Conservation (phyloP, 2,797 vertebrate species). For the Oreortyx pictus region DNA sequence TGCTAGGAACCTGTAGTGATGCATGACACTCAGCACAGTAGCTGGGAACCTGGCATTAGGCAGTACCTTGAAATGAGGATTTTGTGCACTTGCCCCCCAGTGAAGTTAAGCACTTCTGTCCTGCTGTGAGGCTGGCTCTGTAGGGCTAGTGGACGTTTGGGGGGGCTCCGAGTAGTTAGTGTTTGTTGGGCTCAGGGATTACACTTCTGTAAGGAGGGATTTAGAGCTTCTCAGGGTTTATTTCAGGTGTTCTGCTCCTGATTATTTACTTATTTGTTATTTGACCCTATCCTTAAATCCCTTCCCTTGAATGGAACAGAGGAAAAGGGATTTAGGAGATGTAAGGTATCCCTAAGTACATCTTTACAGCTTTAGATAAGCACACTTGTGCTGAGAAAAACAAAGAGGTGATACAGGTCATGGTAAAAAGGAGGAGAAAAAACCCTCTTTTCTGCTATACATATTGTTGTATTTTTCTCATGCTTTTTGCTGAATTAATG, state of each 20-base stretch:
- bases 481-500: background rate
- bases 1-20: background rate
- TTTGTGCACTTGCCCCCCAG: background rate
- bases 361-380: background rate
- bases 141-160: rapidly evolving
- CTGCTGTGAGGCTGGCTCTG: background rate
- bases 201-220: rapidly evolving
- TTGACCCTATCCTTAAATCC: background rate
- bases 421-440: background rate
- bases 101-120: rapidly evolving
- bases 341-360: rapidly evolving
- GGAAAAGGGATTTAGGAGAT: background rate
- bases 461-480: background rate
- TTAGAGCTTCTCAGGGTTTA: background rate
- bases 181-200: background rate
- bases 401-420: background rate
- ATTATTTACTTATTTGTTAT: background rate
- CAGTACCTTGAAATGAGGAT: background rate
- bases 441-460: rapidly evolving
- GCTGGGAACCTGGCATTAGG: background rate
- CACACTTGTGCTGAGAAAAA: background rate
- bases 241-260: background rate
- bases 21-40: background rate
- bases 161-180: background rate
- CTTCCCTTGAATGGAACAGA: background rate